Base-by-base conservation (phyloP, 1,140 invertebrate species). In the Pomacea maculata region DNA sequence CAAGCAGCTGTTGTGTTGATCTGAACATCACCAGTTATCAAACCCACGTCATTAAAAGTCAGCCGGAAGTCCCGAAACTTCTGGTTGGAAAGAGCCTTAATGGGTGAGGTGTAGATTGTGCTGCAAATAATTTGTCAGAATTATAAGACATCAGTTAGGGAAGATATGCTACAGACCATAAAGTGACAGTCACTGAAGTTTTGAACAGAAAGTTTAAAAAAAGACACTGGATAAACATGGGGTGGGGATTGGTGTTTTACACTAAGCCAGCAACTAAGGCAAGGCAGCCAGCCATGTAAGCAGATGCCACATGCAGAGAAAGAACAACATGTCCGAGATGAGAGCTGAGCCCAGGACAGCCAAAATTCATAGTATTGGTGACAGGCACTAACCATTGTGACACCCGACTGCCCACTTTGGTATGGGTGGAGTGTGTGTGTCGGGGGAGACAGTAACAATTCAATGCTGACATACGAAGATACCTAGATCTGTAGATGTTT, bases 1-100 rank as follows among this genome's bases (percentile, higher is more conserved):
- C 98, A 99, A 7, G 95, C 94, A 3, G 98, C 98, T 21, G 95
- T 96, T 57, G 72, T 94, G 89, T 99, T 97, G 55, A 99, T 95
- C 92, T 99, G 98, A 76, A 99, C 94, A 92, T 99, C 98, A 0
- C 98, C 98, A 0, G 98, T 99, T 15, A 99, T 94, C 0, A 99
- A 92, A 10, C 98, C 98, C 55, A 99, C 97, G 79, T 96, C 95
- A 17, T 76, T 85, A 90, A 98, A 99, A 72, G 94, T 95, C 73
- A 95, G 94, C 89, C 96, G 97, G 90, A 99, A 99, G 88, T 99
- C 99, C 65, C 97, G 94, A 92, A 97, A 99, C 90, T 99, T 99
- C 90, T 99, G 99, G 93, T 99, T 99, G 0, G 98, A 99, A 11
- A 99, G 92, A 0, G 99, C 99, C 93, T 99, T 99, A 74, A 99